Evolutionary conservation across 2,113 vertebrate genomes (phyloP).

Genomic region (Atrichornis clamosus): DNA sequence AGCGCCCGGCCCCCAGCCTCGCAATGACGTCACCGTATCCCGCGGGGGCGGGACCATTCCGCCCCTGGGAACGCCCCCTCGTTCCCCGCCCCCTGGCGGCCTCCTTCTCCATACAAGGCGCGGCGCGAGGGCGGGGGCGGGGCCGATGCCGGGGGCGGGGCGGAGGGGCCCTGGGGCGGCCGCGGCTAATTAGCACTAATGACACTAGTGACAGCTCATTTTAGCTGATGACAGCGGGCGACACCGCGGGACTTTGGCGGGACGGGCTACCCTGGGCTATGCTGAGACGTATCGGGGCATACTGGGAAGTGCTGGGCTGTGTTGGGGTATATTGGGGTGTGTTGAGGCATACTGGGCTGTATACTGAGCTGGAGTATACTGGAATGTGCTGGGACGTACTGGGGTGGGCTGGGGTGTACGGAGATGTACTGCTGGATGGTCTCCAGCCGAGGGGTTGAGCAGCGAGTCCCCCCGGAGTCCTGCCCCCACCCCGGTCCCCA

Average conservation of each 20-base stretch:
- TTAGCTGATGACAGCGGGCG: not conserved
- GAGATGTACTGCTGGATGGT: not conserved
- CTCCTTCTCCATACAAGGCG: not conserved
- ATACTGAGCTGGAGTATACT: rapidly evolving
- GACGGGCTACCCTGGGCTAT: not conserved
- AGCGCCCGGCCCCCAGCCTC: not conserved
- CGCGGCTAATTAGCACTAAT: not conserved
- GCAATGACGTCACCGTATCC: not conserved
- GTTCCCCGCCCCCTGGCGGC: not conserved
- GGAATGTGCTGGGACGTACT: not conserved
- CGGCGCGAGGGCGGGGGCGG: not conserved
- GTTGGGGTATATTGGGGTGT: too few species aligned
- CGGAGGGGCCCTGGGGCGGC: not conserved
- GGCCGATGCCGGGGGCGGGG: not conserved
- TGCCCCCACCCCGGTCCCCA: too few species aligned
- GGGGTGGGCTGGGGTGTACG: too few species aligned
- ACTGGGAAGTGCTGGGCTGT: not conserved
- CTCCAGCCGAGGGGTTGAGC: not conserved
- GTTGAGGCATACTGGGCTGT: too few species aligned
- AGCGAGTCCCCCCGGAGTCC: not conserved
- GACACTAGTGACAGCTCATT: not conserved
- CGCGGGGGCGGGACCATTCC: not conserved
- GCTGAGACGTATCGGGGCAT: too few species aligned
- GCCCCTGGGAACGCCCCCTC: not conserved
- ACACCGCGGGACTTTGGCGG: rapidly evolving